Evolutionary conservation across 2,113 vertebrate species (phyloP).

Genomic region (Eptesicus fuscus): DNA sequence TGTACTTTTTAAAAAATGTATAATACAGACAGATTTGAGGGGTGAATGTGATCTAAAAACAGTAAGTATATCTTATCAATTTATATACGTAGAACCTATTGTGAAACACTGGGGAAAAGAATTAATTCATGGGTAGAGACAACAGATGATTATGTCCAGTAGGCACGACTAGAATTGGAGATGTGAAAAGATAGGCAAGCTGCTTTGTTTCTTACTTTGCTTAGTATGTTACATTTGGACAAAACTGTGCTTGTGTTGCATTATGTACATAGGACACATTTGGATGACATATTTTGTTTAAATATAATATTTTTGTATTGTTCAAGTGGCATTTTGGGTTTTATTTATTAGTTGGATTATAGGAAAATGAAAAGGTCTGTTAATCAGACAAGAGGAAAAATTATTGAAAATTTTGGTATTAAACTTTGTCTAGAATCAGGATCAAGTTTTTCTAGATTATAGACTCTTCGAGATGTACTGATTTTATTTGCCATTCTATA

Average conservation of each 20-base stretch:
- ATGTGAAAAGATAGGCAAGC: background rate
- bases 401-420: background rate
- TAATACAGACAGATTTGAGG: background rate
- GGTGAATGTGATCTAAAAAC: background rate
- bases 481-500: background rate
- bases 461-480: background rate
- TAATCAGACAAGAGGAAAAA: background rate
- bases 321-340: background rate
- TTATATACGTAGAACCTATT: conserved; percentile 24
- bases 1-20: conserved; percentile 18
- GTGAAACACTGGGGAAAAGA: conserved; percentile 4
- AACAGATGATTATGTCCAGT: background rate
- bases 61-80: background rate
- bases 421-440: background rate
- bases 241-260: background rate
- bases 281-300: conserved; percentile 29
- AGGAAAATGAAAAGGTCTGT: conserved; percentile 22
- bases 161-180: background rate
- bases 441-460: background rate
- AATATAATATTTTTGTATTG: background rate
- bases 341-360: conserved; percentile 19
- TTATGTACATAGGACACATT: background rate
- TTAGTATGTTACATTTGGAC: conserved; percentile 11
- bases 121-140: conserved; percentile 27
- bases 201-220: conserved; percentile 4